Conservation (phyloP, 2,888 invertebrate species). For the Glaucopsyche alexis region DNA sequence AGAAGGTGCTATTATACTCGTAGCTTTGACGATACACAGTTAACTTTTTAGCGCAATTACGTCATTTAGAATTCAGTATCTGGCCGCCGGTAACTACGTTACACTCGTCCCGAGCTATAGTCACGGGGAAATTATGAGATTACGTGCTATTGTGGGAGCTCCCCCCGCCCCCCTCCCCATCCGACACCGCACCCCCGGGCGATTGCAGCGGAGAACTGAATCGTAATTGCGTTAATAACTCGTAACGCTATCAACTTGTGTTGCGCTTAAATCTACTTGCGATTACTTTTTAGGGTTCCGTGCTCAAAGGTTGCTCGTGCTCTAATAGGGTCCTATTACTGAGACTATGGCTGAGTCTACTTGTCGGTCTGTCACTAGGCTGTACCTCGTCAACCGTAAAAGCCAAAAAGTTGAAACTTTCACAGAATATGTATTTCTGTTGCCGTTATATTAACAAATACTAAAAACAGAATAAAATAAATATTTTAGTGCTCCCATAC, state of each 20-base stretch:
- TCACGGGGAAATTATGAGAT: slow-evolving; percentile 46
- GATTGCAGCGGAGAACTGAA: slow-evolving; percentile 13
- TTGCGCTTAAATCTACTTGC: neutral
- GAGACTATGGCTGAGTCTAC: too few species aligned
- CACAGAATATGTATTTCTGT: too few species aligned
- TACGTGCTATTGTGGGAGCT: slow-evolving; percentile 37
- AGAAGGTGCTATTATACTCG: neutral
- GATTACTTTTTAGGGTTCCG: neutral
- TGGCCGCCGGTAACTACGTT: slow-evolving; percentile 4
- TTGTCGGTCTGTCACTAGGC: too few species aligned
- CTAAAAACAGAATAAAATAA: too few species aligned
- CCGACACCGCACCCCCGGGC: neutral
- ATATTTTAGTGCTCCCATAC: too few species aligned
- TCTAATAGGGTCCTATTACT: too few species aligned
- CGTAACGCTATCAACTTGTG: neutral
- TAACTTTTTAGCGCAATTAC: slow-evolving; percentile 4
- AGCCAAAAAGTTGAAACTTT: too few species aligned
- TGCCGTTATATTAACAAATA: too few species aligned
- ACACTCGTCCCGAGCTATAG: slow-evolving; percentile 31
- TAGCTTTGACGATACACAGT: neutral
- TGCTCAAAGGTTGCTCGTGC: too few species aligned
- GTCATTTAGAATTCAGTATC: slow-evolving; percentile 10
- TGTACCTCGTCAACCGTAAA: too few species aligned
- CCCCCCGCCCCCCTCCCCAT: neutral
- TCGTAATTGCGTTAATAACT: slow-evolving; percentile 20